Conservation (phyloP, 1,140 invertebrate genomes). For the Tetramorium simillimum region DNA sequence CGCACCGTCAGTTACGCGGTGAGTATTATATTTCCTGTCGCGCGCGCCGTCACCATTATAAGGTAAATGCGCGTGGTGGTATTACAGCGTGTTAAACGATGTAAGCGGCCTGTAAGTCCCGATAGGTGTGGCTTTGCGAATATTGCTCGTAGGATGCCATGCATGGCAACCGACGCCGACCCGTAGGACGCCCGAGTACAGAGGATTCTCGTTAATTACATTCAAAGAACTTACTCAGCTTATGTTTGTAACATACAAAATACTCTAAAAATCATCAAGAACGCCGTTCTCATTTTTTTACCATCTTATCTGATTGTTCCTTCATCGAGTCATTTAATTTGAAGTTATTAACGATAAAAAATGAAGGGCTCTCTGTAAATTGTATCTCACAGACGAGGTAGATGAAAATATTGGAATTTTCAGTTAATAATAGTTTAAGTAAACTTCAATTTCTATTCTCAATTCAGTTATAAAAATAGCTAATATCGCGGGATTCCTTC, state of each 20-base stretch:
- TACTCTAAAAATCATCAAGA: background rate
- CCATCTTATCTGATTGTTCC: background rate
- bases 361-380: background rate
- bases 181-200: background rate
- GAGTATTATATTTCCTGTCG: conserved; percentile 51
- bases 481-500: background rate
- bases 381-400: background rate
- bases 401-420: background rate
- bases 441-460: background rate
- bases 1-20: conserved; percentile 67
- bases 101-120: conserved; percentile 33
- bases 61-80: conserved; percentile 43
- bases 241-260: background rate
- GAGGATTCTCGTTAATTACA: conserved; percentile 4
- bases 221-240: background rate
- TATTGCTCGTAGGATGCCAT: conserved; percentile 13
- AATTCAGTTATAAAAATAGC: background rate
- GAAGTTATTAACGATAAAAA: background rate
- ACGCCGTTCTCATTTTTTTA: background rate
- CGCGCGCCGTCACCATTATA: conserved; percentile 17
- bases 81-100: conserved; percentile 39
- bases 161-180: background rate
- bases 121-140: conserved; percentile 35
- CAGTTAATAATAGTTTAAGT: conserved; percentile 9
- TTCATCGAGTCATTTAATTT: background rate